A percentile compares a stretch with the other conserved stretches of the same genome.
Evolutionary conservation across 2,888 invertebrate species (phyloP).

Genomic region (Drosophila prostipennis): DNA sequence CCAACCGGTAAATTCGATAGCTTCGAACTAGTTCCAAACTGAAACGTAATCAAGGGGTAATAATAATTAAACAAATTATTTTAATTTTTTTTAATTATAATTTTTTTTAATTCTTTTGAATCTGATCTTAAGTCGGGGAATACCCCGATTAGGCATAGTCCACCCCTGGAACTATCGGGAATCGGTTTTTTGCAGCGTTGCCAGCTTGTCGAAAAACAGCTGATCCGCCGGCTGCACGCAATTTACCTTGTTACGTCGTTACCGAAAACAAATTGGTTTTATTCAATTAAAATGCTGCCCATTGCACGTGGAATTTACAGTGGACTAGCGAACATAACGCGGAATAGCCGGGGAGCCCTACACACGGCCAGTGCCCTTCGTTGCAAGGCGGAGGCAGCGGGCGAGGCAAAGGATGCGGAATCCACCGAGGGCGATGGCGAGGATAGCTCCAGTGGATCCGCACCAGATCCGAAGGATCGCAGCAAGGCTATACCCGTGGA

Average conservation of each 20-base stretch:
- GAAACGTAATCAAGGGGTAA: too few species aligned
- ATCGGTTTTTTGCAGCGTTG: not conserved
- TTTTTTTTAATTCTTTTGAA: too few species aligned
- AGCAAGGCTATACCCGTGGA: constrained; percentile 90
- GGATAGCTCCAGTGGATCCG: constrained; percentile 9
- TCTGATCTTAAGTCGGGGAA: not conserved
- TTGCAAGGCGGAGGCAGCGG: constrained; percentile 40
- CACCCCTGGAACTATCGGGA: not conserved
- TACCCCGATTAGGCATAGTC: not conserved
- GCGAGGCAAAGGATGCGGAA: constrained; percentile 14
- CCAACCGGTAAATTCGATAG: not conserved
- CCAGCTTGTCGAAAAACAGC: constrained; percentile 23
- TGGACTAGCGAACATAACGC: constrained; percentile 44
- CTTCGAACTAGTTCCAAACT: not conserved
- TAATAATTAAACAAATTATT: too few species aligned
- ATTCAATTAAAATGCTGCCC: constrained; percentile 64
- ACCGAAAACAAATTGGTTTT: constrained; percentile 12
- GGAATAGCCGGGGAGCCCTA: constrained; percentile 47
- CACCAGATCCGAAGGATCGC: constrained; percentile 86
- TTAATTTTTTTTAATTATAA: too few species aligned
- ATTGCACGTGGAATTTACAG: constrained; percentile 50
- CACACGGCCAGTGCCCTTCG: constrained; percentile 50
- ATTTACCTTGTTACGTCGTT: constrained; percentile 61
- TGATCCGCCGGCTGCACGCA: constrained; percentile 26
- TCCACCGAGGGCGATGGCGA: constrained; percentile 18